Evolutionary conservation across 2,888 invertebrate genomes (phyloP).

Genomic region (Phengaris arion): DNA sequence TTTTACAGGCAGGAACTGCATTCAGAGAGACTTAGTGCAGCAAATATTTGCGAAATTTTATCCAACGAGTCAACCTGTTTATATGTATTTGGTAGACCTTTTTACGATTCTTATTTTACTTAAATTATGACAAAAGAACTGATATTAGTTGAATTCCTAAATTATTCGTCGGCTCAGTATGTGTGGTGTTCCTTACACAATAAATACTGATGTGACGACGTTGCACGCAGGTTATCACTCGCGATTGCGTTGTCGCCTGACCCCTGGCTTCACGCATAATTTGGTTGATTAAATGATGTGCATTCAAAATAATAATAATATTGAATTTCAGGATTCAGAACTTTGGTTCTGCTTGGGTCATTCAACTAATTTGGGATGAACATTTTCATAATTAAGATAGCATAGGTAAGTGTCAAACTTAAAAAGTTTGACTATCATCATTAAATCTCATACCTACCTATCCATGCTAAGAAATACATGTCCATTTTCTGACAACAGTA

Average conservation of each 20-base stretch:
- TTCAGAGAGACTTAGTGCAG: too few species aligned
- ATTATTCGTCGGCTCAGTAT: background rate
- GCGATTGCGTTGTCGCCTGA: constrained; percentile 40
- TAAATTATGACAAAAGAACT: too few species aligned
- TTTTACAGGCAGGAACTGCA: too few species aligned
- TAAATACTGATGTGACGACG: constrained; percentile 36
- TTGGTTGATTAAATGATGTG: constrained; percentile 9
- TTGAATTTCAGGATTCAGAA: background rate
- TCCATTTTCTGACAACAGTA: background rate
- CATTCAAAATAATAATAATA: background rate
- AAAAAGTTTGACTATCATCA: too few species aligned
- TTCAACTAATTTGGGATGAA: background rate
- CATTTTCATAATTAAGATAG: too few species aligned
- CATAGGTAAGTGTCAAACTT: too few species aligned
- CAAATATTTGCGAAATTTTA: too few species aligned
- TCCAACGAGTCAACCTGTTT: too few species aligned
- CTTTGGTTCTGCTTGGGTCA: background rate
- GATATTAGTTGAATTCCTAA: background rate
- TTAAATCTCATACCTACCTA: too few species aligned
- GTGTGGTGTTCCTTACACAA: constrained; percentile 9
- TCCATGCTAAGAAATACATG: too few species aligned
- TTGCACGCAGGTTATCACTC: constrained; percentile 43
- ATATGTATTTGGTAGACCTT: too few species aligned
- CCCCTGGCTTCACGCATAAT: constrained; percentile 36
- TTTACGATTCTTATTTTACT: too few species aligned